Evolutionary conservation across 2,113 vertebrate species (phyloP).

Genomic region (Phaethornis superciliosus): DNA sequence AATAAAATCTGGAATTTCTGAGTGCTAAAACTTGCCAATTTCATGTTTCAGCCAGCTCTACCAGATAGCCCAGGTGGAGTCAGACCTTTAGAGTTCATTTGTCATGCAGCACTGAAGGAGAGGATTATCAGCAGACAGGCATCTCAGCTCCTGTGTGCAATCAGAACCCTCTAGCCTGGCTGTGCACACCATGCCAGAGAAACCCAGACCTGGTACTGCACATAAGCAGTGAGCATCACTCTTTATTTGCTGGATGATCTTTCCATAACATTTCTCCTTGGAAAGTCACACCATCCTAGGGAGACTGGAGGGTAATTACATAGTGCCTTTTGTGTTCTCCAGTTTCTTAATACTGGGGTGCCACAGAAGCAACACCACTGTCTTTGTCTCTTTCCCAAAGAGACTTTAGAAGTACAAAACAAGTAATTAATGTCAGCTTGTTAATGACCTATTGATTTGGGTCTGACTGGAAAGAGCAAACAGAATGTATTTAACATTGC

Average conservation of each 20-base stretch:
- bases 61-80: not conserved
- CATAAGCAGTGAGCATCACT: fast-evolving
- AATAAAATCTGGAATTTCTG: not conserved
- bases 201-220: not conserved
- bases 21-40: not conserved
- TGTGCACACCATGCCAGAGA: not conserved
- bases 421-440: slow-evolving; percentile 22
- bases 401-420: not conserved
- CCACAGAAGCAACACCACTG: not conserved
- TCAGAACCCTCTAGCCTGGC: not conserved
- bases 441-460: not conserved
- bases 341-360: not conserved
- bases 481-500: not conserved
- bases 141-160: not conserved
- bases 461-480: slow-evolving; percentile 13
- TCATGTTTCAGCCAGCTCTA: not conserved
- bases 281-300: not conserved
- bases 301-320: not conserved
- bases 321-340: not conserved
- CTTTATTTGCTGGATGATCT: not conserved
- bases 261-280: not conserved
- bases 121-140: not conserved
- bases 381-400: not conserved
- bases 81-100: not conserved
- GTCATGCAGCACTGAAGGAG: not conserved